Percentiles rank a stretch among this genome's conserved stretches.
These are phyloP conservation scores for Ptilorrhoa leucosticta DNA, from an alignment of 2,113 vertebrate genomes.

Conservation along the genomic window DNA sequence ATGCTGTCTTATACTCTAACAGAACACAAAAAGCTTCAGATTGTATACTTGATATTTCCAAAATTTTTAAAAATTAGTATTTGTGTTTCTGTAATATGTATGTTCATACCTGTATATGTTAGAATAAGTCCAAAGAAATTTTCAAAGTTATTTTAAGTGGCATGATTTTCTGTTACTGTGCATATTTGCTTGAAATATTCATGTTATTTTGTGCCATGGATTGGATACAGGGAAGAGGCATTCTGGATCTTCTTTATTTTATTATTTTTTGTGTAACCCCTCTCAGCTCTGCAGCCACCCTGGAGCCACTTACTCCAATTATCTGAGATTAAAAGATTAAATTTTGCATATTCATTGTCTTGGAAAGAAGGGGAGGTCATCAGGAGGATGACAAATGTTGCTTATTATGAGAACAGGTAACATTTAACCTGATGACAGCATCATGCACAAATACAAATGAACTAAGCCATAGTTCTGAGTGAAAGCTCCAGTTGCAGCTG, in stretches of 20 bases:
- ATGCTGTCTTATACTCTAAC: background rate
- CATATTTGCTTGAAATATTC: background rate
- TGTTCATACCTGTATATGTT: background rate
- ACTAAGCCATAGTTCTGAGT: background rate
- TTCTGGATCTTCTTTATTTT: fast-evolving
- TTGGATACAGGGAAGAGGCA: background rate
- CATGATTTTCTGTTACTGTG: background rate
- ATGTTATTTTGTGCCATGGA: background rate
- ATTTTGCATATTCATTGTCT: background rate
- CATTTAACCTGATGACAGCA: background rate
- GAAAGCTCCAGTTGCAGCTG: background rate
- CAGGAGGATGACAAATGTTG: background rate
- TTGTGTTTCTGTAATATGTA: background rate
- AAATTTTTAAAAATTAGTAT: background rate
- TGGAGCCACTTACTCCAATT: background rate
- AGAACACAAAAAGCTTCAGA: background rate
- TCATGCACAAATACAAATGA: background rate
- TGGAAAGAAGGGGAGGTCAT: background rate
- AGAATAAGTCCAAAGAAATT: background rate
- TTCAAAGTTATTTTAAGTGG: background rate
- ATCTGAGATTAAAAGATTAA: background rate
- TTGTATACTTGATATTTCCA: background rate
- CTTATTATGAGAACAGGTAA: background rate
- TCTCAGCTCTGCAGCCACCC: background rate
- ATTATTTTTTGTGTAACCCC: background rate